Percentiles rank a stretch among this genome's conserved stretches.
These are phyloP conservation scores for Nematopogon swammerdamellus DNA, from an alignment of 2,888 invertebrate species.

Conservation along the genomic window DNA sequence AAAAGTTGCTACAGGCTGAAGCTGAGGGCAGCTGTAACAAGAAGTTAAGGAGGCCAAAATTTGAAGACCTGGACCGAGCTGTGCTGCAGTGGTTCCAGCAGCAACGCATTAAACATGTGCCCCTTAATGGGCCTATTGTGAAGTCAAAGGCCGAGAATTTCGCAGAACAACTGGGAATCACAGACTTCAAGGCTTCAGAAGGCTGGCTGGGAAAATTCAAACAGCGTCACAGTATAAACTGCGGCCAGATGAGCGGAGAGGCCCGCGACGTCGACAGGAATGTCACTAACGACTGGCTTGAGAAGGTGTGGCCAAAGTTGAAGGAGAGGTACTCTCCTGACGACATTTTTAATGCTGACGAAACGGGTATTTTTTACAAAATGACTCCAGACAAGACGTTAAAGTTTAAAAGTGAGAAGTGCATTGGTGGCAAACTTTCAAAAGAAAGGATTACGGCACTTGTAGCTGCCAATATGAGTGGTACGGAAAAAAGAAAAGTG, in stretches of 20 bases:
- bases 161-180: constrained; percentile 15
- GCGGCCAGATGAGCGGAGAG: constrained; percentile 4
- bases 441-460: constrained; percentile 20
- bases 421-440: constrained; percentile 17
- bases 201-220: constrained; percentile 19
- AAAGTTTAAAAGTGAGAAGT: constrained; percentile 19
- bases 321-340: constrained; percentile 12
- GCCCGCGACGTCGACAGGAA: constrained; percentile 6
- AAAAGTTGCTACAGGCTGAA: constrained; percentile 16
- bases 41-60: constrained; percentile 18
- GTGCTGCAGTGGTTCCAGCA: constrained; percentile 15
- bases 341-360: constrained; percentile 17
- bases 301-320: constrained; percentile 15
- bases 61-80: constrained; percentile 17
- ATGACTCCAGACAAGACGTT: constrained; percentile 17
- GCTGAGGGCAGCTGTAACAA: constrained; percentile 14
- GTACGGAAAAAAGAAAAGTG: constrained; percentile 19
- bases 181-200: constrained; percentile 16
- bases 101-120: constrained; percentile 17
- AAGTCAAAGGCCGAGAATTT: constrained; percentile 14
- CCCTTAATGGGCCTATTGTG: constrained; percentile 15
- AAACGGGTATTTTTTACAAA: constrained; percentile 19
- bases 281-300: constrained; percentile 13
- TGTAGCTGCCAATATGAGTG: constrained; percentile 20
- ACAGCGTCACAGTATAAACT: constrained; percentile 7